Percentiles rank a stretch among this genome's conserved stretches.
These are phyloP conservation scores for Polymixis flavicincta DNA, from an alignment of 2,888 invertebrate genomes.

Conservation along the genomic window DNA sequence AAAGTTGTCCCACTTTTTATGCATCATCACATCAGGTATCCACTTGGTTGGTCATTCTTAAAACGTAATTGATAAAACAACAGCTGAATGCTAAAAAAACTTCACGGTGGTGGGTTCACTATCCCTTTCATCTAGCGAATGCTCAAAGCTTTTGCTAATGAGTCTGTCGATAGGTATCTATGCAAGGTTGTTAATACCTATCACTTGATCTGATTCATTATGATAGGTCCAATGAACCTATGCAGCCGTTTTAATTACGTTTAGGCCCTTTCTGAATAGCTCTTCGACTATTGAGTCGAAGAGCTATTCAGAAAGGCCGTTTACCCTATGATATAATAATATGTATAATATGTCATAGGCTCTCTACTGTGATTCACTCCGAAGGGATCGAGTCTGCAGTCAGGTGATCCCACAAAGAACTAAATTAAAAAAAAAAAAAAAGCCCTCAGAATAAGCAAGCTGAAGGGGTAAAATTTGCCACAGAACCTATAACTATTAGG, in stretches of 20 bases:
- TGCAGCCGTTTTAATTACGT: no score
- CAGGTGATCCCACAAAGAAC: not conserved
- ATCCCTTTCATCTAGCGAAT: constrained; percentile 13
- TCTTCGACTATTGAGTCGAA: no score
- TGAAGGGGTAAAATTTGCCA: not conserved
- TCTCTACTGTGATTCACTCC: not conserved
- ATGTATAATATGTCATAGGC: no score
- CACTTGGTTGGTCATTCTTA: constrained; percentile 48
- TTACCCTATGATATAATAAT: no score
- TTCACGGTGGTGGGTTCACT: not conserved
- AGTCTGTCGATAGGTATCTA: no score
- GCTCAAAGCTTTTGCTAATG: not conserved
- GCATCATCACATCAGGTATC: constrained; percentile 54
- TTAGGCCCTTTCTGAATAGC: no score
- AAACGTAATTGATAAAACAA: constrained; percentile 29
- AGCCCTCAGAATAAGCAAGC: not conserved
- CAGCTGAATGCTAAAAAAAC: constrained; percentile 13
- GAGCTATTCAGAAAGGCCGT: not conserved
- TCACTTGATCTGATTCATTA: no score
- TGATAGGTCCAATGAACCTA: no score
- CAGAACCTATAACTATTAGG: not conserved
- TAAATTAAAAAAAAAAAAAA: no score
- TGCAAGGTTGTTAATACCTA: not conserved
- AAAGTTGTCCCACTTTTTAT: constrained; percentile 65
- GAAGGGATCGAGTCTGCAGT: not conserved